A percentile compares a stretch with the other conserved stretches of the same genome.
Evolutionary conservation across 2,888 invertebrate genomes (phyloP).

Genomic region (Cryptus armator): DNA sequence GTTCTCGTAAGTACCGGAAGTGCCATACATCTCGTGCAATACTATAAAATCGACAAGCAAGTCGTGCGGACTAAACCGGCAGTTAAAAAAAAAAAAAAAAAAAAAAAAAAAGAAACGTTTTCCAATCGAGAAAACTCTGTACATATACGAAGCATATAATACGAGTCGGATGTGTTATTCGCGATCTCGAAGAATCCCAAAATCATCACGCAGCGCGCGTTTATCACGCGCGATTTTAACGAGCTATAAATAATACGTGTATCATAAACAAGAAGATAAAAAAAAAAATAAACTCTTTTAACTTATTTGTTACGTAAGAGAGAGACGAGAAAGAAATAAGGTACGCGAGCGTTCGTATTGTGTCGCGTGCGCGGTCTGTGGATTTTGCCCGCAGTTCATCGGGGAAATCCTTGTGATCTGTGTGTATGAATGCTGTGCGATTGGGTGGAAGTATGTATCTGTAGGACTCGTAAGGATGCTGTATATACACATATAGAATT

Average conservation of each 20-base stretch:
- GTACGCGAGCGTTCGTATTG: conserved; percentile 37
- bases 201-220: conserved; percentile 15
- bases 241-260: conserved; percentile 65
- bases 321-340: conserved; percentile 2
- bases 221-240: conserved; percentile 61
- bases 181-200: conserved; percentile 12
- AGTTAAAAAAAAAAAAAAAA: background rate
- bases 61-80: background rate
- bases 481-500: conserved; percentile 73
- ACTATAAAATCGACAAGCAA: conserved; percentile 16
- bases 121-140: conserved; percentile 46
- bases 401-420: conserved; percentile 46
- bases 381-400: conserved; percentile 17
- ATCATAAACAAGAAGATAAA: conserved; percentile 43
- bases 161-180: conserved; percentile 10
- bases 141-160: conserved; percentile 50
- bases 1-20: conserved; percentile 50
- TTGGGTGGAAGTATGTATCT: background rate
- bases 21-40: conserved; percentile 59
- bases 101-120: conserved; percentile 13
- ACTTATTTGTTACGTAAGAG: conserved; percentile 58
- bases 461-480: conserved; percentile 68
- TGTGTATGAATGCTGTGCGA: background rate
- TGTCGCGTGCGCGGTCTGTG: conserved; percentile 38
- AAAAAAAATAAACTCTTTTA: conserved; percentile 45